Conservation (phyloP, 2,797 vertebrate genomes). For the Silurus aristotelis region DNA sequence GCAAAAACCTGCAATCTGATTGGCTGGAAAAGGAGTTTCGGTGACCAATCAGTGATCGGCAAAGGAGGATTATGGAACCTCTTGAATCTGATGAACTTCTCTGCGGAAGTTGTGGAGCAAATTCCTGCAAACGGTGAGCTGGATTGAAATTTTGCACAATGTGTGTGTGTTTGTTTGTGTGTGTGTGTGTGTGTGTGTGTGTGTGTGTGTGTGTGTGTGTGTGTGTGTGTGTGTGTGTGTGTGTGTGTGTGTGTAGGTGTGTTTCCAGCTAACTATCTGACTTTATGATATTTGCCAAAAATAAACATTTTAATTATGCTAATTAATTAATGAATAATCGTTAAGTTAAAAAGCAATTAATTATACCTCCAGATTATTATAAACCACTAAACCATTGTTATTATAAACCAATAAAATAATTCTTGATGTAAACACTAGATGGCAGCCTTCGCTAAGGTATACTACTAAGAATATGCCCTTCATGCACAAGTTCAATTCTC, state of each 20-base stretch:
- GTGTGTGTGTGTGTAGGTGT: neutral
- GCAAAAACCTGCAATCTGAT: constrained; percentile 25
- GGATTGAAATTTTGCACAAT: neutral
- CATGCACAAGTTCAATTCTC: neutral
- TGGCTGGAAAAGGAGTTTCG: constrained; percentile 48
- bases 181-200: constrained; percentile 4
- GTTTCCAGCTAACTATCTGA: neutral
- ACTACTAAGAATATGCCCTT: neutral
- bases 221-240: neutral
- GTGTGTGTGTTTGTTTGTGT: neutral
- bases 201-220: neutral
- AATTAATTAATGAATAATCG: neutral
- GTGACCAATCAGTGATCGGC: constrained; percentile 14
- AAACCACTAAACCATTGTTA: no score
- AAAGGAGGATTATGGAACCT: neutral
- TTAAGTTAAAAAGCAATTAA: no score
- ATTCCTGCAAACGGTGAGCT: constrained; percentile 35
- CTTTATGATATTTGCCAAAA: neutral
- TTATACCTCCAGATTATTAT: no score
- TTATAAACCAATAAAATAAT: neutral
- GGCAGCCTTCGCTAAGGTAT: constrained; percentile 28
- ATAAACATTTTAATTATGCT: neutral
- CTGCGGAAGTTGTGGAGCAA: constrained; percentile 6
- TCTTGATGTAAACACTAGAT: constrained; percentile 34
- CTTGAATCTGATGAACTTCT: constrained; percentile 24